A percentile compares a stretch with the other conserved stretches of the same genome.
phyloP scores from a whole-genome alignment of 2,113 vertebrate genomes.

The Polypterus bichir region DNA sequence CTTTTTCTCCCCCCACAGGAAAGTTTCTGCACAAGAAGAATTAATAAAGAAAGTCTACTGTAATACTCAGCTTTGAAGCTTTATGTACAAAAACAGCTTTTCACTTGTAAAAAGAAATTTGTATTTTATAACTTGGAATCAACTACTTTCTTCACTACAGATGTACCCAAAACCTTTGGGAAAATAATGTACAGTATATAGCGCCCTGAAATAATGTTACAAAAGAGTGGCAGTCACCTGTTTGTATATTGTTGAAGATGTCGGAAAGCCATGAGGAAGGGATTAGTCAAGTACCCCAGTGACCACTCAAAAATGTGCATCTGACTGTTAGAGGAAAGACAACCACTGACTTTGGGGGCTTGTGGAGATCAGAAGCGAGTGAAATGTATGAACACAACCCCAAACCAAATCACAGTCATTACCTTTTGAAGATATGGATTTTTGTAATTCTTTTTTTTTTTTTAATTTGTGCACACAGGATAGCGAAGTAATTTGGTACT shows the following conservation, averaged over 20 bases:
- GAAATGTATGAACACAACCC: conserved; percentile 19
- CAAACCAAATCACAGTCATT: conserved; percentile 11
- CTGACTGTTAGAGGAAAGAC: conserved; percentile 52
- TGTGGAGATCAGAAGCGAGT: conserved; percentile 36
- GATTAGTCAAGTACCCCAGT: conserved; percentile 38
- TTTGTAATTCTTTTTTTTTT: conserved; percentile 25
- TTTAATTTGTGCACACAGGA: not conserved
- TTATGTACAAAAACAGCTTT: conserved; percentile 12
- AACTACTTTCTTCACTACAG: not conserved
- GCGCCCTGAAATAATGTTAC: conserved; percentile 36
- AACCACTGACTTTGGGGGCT: conserved; percentile 61
- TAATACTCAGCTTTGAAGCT: conserved; percentile 14
- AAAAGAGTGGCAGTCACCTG: conserved; percentile 51
- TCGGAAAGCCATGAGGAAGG: conserved; percentile 44
- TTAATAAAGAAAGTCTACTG: conserved; percentile 37
- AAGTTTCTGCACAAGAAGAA: conserved; percentile 98
- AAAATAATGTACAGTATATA: conserved; percentile 49
- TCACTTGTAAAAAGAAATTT: conserved; percentile 18
- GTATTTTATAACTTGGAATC: conserved; percentile 17
- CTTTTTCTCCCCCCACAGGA: conserved; percentile 52
- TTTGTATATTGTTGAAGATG: conserved; percentile 60
- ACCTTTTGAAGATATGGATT: conserved; percentile 40
- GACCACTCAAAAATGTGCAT: conserved; percentile 62
- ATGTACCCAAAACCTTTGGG: conserved; percentile 15
- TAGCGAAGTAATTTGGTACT: conserved; percentile 13